Conservation (phyloP, 2,888 invertebrate species). For the Hecatera dysodea region DNA sequence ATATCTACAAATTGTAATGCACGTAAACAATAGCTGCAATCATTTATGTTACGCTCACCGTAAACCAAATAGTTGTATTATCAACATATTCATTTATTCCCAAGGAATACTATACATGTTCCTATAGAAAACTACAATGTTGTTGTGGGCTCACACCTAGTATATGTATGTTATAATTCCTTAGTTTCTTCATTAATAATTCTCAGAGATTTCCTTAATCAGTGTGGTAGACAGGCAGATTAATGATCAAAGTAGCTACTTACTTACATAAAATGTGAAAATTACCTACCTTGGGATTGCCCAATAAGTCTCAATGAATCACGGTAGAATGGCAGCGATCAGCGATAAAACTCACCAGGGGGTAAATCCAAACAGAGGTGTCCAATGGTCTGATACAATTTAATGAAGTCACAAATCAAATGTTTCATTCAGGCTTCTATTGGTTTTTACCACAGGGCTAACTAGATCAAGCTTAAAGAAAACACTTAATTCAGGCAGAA, state of each 20-base stretch:
- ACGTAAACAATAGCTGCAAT: slow-evolving; percentile 50
- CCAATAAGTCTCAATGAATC: slow-evolving; percentile 39
- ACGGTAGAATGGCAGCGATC: slow-evolving; percentile 14
- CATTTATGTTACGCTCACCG: slow-evolving; percentile 39
- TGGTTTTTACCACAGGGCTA: too few species aligned
- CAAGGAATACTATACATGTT: slow-evolving; percentile 9
- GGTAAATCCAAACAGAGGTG: slow-evolving; percentile 36
- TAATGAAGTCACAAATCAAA: slow-evolving; percentile 50
- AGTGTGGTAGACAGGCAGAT: slow-evolving; percentile 7
- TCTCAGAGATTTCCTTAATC: slow-evolving; percentile 3
- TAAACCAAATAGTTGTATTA: slow-evolving; percentile 41
- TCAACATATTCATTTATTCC: slow-evolving; percentile 12
- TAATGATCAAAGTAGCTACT: not conserved
- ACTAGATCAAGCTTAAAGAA: too few species aligned
- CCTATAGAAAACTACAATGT: slow-evolving; percentile 12
- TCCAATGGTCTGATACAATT: slow-evolving; percentile 11
- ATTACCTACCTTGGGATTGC: slow-evolving; percentile 12
- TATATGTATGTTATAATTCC: not conserved
- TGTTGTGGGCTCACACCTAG: not conserved
- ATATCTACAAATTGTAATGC: slow-evolving; percentile 38
- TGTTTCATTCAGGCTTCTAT: slow-evolving; percentile 1
- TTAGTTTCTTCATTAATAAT: slow-evolving; percentile 13
- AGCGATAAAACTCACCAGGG: slow-evolving; percentile 40
- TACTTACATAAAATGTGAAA: slow-evolving; percentile 16
- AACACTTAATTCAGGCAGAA: not conserved